Evolutionary conservation across 2,888 invertebrate genomes (phyloP), one percentile per base, ranked within the genome.

Genomic region (Euzophera pinguis): DNA sequence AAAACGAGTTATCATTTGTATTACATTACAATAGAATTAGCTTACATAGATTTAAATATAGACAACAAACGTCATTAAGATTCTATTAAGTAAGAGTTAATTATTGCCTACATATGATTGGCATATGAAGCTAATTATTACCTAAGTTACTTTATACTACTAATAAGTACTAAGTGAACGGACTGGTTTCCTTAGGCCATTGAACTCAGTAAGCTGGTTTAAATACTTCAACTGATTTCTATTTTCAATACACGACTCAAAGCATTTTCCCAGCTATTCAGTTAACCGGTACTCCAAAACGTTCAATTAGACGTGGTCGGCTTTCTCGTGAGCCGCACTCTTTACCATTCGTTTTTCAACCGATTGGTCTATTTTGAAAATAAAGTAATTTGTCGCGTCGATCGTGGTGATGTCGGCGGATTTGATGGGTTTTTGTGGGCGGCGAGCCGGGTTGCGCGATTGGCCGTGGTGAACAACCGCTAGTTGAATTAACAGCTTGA

Each of bases 391-490:
- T 88, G 88, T 85, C 84, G 84, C 84, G 72, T 78, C 71, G 79
- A 75, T 73, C 75, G 80, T 75, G 73, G 75, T 71, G 69, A 65
- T 76, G 73, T 73, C 71, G 69, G 66, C 54, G 53, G 61, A 85
- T 89, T 89, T 88, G 88, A 88, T 75, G 62, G 67, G 73, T 85
- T 87, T 88, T 90, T 84, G 76, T 82, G 77, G 81, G 78, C 78
- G 76, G 75, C 65, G 71, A 17, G 43, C 68, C 61, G 58, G 61
- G 54, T 59, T 60, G 65, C 58, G 62, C 75, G 79, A 84, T 83
- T 84, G 81, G 82, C 73, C 67, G 73, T 75, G 78, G 67, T 67
- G 5, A 22, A 57, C 55, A 38, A 43, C 43, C 52, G 56, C 60
- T 75, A 72, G 75, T 76, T 75, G 67, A 72, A 71, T 72, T 73